Percentiles rank a stretch among this genome's conserved stretches.
These are phyloP conservation scores for Hetaerina americana DNA, from an alignment of 1,140 invertebrate genomes.

Conservation along the genomic window DNA sequence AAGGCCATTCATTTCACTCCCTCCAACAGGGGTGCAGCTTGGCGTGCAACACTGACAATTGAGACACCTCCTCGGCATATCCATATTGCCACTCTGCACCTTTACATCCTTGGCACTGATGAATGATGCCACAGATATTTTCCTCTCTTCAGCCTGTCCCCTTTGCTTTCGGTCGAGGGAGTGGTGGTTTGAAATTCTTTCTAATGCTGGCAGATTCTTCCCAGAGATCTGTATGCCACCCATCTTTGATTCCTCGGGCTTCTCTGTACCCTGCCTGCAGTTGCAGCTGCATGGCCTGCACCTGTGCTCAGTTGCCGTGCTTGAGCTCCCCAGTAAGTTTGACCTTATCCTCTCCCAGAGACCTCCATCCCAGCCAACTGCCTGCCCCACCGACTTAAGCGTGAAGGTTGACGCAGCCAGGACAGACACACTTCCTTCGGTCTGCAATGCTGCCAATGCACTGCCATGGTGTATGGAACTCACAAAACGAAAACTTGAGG, in stretches of 20 bases:
- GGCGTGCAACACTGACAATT: not conserved
- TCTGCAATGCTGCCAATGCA: constrained; percentile 59
- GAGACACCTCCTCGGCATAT: not conserved
- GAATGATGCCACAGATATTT: not conserved
- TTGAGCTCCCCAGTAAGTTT: not conserved
- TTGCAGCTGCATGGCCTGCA: constrained; percentile 30
- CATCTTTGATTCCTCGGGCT: not conserved
- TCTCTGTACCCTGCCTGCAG: not conserved
- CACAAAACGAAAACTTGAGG: constrained; percentile 43
- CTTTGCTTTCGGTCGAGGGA: not conserved
- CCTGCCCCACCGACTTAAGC: constrained; percentile 50
- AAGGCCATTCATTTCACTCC: not conserved
- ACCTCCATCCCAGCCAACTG: constrained; percentile 25
- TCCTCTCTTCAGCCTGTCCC: not conserved
- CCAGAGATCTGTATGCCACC: not conserved
- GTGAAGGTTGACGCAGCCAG: constrained; percentile 58
- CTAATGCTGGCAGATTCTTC: not conserved
- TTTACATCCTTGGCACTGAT: not conserved
- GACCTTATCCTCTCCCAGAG: not conserved
- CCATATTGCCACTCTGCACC: not conserved
- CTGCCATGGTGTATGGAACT: constrained; percentile 72
- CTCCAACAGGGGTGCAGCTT: not conserved
- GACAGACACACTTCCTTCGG: constrained; percentile 30
- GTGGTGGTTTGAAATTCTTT: not conserved
- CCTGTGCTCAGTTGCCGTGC: not conserved